Percentiles rank a stretch among this genome's conserved stretches.
Conservation (phyloP, 2,797 vertebrate genomes). For the Diplodus puntazzo region DNA sequence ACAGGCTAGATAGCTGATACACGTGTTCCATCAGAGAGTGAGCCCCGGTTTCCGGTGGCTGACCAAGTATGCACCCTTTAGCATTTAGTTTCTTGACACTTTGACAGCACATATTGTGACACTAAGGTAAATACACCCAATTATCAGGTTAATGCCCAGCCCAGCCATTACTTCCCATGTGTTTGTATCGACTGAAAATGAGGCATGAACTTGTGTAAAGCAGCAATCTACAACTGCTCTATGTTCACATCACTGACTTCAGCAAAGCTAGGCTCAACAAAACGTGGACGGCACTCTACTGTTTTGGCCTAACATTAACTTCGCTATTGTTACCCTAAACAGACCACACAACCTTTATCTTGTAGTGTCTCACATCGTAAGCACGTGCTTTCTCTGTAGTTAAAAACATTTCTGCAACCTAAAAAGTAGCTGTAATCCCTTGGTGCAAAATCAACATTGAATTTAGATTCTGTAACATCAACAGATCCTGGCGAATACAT, state of each 20-base stretch:
- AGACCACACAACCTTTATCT: not conserved
- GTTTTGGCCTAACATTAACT: conserved; percentile 30
- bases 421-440: not conserved
- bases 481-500: accelerated
- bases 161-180: not conserved
- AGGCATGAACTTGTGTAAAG: not conserved
- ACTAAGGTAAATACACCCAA: conserved; percentile 4
- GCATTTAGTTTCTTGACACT: conserved; percentile 50
- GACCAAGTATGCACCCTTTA: conserved; percentile 67
- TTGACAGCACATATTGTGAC: conserved; percentile 24
- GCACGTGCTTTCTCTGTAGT: conserved; percentile 71
- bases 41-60: conserved; percentile 79
- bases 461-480: not conserved
- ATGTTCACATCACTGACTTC: conserved; percentile 21
- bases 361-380: conserved; percentile 40
- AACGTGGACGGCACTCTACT: conserved; percentile 35
- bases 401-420: conserved; percentile 25
- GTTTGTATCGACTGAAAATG: not conserved
- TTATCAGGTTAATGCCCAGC: not conserved
- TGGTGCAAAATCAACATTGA: too few species aligned
- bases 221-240: not conserved
- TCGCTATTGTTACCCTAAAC: not conserved
- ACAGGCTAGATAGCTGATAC: conserved; percentile 77
- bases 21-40: conserved; percentile 82
- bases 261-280: conserved; percentile 22